Base-by-base conservation (phyloP, 2,797 vertebrate genomes). In the Geotrypetes seraphini region DNA sequence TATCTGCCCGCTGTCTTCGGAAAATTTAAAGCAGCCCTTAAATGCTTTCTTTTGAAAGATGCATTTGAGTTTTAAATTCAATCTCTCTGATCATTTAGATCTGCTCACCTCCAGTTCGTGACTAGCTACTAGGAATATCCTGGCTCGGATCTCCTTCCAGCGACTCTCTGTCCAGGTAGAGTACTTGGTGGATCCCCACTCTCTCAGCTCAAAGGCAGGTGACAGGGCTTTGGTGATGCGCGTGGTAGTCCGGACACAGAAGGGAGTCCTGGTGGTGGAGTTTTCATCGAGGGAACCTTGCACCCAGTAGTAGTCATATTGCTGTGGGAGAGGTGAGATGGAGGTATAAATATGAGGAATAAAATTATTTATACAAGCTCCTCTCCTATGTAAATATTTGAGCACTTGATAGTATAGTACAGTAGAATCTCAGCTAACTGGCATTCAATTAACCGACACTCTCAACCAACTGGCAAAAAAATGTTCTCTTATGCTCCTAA, bases 81-180 rank as follows among this genome's bases (percentile, higher is more conserved):
- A n/a, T n/a, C n/a, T n/a, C n/a, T n/a, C n/a, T n/a, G n/a, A n/a
- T n/a, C n/a, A n/a, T n/a, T n/a, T n/a, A n/a, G 7, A 16, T 33
- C 11, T 1, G 16, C 63, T 73, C 63, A 95, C 94, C 92, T 97
- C 87, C 7, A 97, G 71, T 15, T 94, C 73, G 19, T 71, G 83
- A 73, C 90, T 94, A 50, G 94, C 86, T 12, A 96, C 74, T 5
- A 97, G 81, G 43, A 97, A 97, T 36, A 97, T 86, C 4, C 93
- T 82, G 3, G 88, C 94, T 0, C 61, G 69, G 57, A 94, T 90
- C 14, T 48, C 66, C 55, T 93, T 95, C 94, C 94, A 97, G 33
- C 91, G 74, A 28, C 91, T 95, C 74, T 97, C 94, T 0, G 93
- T 91, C 94, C 94, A 97, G 0, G 94, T 97, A 2, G 93, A 97